Conservation (phyloP, 2,113 vertebrate species). For the Albula goreensis region DNA sequence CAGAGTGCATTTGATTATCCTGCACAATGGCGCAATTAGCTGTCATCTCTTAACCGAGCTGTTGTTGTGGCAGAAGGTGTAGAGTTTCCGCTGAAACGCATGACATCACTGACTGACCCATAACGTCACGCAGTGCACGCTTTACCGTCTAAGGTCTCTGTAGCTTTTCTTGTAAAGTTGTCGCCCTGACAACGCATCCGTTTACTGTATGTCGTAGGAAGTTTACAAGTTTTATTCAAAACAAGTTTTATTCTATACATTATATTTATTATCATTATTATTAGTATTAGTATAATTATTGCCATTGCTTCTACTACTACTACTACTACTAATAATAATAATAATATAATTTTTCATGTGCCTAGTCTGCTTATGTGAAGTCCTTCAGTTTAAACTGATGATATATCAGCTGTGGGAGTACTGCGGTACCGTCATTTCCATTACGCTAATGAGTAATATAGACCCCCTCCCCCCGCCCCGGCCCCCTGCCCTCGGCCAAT, state of each 20-base stretch:
- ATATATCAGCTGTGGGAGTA: no score
- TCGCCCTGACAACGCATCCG: neutral
- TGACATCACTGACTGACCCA: slow-evolving; percentile 1
- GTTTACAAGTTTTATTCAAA: neutral
- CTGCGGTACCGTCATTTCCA: no score
- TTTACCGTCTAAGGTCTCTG: neutral
- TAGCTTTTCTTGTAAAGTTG: neutral
- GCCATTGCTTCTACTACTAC: neutral
- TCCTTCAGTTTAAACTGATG: no score
- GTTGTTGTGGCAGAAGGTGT: slow-evolving; percentile 15
- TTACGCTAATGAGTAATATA: no score
- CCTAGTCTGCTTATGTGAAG: no score
- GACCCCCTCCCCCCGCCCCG: no score
- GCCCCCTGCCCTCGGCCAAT: no score
- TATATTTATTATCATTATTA: neutral
- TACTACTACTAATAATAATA: no score
- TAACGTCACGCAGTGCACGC: neutral
- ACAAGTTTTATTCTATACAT: neutral
- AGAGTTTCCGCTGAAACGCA: slow-evolving; percentile 18
- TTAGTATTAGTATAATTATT: neutral
- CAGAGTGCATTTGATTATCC: slow-evolving; percentile 10
- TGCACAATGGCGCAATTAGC: slow-evolving; percentile 8
- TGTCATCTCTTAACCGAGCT: neutral
- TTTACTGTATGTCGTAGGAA: neutral
- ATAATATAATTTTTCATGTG: no score